Evolutionary conservation across 2,797 vertebrate genomes (phyloP).

Genomic region (Vireo griseus): DNA sequence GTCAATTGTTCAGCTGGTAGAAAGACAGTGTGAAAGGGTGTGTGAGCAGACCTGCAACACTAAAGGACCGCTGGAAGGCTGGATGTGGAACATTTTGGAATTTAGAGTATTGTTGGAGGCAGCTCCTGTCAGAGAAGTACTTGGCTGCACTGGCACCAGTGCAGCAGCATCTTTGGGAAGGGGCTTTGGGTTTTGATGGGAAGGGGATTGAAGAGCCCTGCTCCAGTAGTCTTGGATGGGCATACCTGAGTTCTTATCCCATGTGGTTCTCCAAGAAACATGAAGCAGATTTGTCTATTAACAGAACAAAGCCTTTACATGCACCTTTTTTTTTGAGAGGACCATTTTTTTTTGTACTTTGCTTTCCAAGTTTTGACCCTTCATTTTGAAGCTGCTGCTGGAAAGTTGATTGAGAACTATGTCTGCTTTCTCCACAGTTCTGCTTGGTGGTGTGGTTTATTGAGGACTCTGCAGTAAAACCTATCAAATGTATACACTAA

Average conservation of each 20-base stretch:
- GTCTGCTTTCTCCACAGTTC: background rate
- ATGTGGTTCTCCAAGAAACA: accelerated
- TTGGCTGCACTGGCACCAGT: background rate
- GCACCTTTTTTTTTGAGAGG: background rate
- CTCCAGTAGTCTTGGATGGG: background rate
- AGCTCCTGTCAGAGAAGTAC: background rate
- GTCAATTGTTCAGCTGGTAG: background rate
- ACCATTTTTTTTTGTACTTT: background rate
- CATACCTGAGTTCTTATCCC: background rate
- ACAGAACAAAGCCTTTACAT: background rate
- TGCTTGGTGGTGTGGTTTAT: background rate
- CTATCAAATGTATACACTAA: background rate
- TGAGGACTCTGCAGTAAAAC: background rate
- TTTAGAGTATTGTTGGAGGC: background rate
- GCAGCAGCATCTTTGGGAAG: background rate
- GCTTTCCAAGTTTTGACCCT: background rate
- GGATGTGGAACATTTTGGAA: background rate
- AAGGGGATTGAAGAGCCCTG: background rate
- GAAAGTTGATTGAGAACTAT: background rate
- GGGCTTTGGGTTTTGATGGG: background rate
- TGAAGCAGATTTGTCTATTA: background rate
- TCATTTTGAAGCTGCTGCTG: background rate
- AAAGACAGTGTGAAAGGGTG: background rate
- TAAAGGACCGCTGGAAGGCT: background rate
- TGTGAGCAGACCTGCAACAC: background rate